These are phyloP conservation scores for Chrosomus eos DNA, from an alignment of 2,797 vertebrate species.

Conservation along the genomic window DNA sequence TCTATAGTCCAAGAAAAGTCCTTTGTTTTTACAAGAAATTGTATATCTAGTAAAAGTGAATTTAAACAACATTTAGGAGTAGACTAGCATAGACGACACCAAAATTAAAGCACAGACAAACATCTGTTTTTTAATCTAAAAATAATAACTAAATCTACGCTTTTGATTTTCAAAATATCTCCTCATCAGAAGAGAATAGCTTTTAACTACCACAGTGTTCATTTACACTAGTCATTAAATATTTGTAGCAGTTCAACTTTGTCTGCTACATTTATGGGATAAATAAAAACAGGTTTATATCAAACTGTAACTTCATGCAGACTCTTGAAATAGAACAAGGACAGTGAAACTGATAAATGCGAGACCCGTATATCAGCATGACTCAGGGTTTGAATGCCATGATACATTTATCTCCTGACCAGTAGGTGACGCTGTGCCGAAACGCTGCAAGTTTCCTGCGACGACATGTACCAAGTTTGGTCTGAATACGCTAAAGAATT, in stretches of 20 bases:
- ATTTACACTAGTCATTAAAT: not conserved
- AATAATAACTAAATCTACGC: not conserved
- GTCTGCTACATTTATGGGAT: conserved; percentile 8
- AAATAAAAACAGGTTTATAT: not conserved
- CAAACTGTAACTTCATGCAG: not conserved
- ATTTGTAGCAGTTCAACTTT: not conserved
- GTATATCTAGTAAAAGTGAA: not conserved
- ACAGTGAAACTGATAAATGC: conserved; percentile 21
- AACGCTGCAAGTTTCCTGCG: no score
- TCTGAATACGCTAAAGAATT: no score
- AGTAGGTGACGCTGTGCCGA: no score
- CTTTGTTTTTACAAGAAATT: not conserved
- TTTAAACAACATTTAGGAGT: not conserved
- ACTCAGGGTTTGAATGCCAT: not conserved
- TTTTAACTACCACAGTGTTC: no score
- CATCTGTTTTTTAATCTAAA: not conserved
- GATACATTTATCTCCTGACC: no score
- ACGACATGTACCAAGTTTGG: no score
- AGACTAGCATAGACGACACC: not conserved
- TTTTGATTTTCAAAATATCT: not conserved
- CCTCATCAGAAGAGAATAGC: not conserved
- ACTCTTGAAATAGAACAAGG: not conserved
- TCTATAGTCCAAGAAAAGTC: not conserved
- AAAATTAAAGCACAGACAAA: not conserved
- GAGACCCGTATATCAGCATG: conserved; percentile 25